Conservation (phyloP, 2,113 vertebrate genomes). For the Thryonomys swinderianus region DNA sequence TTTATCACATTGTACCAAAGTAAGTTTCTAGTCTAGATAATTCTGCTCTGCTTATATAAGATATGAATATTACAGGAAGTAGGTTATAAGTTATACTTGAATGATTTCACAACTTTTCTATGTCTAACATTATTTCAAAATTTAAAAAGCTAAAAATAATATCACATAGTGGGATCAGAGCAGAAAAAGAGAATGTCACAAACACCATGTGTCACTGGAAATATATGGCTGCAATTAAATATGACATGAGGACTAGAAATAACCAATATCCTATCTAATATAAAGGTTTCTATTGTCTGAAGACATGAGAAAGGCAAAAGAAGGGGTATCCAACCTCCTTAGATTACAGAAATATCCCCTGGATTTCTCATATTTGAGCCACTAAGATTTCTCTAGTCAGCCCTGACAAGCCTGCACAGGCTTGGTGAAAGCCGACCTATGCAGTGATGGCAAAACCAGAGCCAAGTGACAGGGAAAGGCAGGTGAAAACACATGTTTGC, state of each 20-base stretch:
- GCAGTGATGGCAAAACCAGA: constrained; percentile 29
- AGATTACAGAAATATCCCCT: constrained; percentile 55
- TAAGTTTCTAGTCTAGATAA: background rate
- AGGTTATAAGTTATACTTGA: constrained; percentile 18
- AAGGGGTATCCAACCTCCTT: constrained; percentile 3
- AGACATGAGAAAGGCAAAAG: constrained; percentile 50
- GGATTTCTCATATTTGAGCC: constrained; percentile 56
- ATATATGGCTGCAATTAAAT: constrained; percentile 30
- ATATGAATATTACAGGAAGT: background rate
- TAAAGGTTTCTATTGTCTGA: constrained; percentile 6
- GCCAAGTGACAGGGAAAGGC: constrained; percentile 15
- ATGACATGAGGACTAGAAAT: background rate
- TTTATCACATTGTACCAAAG: background rate
- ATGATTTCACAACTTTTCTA: constrained; percentile 8
- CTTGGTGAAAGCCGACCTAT: constrained; percentile 45
- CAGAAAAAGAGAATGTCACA: background rate
- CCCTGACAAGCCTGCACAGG: constrained; percentile 8
- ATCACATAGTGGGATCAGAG: too few species aligned
- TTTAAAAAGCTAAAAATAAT: constrained; percentile 35
- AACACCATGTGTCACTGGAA: background rate
- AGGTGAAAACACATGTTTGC: constrained; percentile 28
- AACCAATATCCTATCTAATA: background rate
- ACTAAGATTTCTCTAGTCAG: constrained; percentile 53
- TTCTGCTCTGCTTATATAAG: background rate
- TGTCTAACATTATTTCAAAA: constrained; percentile 59